Conservation (phyloP, 2,888 invertebrate genomes). For the Ochropacha duplaris region DNA sequence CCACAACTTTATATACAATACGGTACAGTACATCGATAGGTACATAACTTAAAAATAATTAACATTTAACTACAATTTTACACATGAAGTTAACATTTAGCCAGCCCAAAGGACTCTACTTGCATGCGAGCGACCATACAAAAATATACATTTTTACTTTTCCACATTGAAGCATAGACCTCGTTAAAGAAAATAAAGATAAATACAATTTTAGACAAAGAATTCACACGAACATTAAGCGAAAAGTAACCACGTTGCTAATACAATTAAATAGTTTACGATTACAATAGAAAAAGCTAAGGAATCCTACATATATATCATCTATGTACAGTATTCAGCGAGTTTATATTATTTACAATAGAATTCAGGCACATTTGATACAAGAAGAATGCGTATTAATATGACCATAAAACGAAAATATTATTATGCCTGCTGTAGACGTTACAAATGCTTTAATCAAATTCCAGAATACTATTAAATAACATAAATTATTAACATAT, state of each 20-base stretch:
- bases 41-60: constrained; percentile 75
- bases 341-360: neutral
- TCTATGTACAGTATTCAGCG: neutral
- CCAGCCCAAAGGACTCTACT: constrained; percentile 17
- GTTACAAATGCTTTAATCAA: too few species aligned
- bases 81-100: constrained; percentile 59
- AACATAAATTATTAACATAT: too few species aligned
- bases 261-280: neutral
- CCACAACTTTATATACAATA: constrained; percentile 79
- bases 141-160: constrained; percentile 28
- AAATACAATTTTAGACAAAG: constrained; percentile 14
- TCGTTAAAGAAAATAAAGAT: constrained; percentile 23
- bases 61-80: constrained; percentile 70
- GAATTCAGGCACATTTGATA: neutral
- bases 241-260: neutral
- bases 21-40: constrained; percentile 63
- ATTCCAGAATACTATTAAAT: too few species aligned
- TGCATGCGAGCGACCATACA: constrained; percentile 12
- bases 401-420: too few species aligned
- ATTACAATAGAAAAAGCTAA: neutral
- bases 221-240: neutral
- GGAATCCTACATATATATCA: neutral
- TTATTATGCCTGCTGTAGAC: too few species aligned
- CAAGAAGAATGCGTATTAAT: too few species aligned
- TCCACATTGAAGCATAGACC: constrained; percentile 20